Conservation (phyloP, 2,888 invertebrate species). For the Mimumesa dahlbomi region DNA sequence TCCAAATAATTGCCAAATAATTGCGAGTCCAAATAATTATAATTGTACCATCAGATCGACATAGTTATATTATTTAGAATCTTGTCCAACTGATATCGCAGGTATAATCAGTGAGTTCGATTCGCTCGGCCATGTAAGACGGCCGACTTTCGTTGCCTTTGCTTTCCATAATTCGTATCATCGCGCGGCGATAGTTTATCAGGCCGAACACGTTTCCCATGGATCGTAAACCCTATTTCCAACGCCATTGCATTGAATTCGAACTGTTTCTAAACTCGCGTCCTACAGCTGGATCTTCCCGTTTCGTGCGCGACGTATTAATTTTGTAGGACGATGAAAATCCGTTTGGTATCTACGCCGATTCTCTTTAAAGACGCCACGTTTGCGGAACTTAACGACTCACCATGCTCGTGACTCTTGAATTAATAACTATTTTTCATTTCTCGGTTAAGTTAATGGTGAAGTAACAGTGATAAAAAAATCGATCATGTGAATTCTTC, state of each 20-base stretch:
- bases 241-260: slow-evolving; percentile 10
- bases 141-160: slow-evolving; percentile 57
- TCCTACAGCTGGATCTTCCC: background rate
- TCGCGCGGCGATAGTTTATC: slow-evolving; percentile 40
- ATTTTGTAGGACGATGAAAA: background rate
- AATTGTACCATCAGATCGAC: too few relatives aligned
- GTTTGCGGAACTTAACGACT: too few relatives aligned
- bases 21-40: too few relatives aligned
- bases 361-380: too few relatives aligned
- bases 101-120: slow-evolving; percentile 21
- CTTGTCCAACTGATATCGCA: background rate
- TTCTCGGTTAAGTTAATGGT: too few relatives aligned
- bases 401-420: too few relatives aligned
- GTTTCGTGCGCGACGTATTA: background rate
- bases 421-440: too few relatives aligned
- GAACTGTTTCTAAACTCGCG: background rate
- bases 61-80: too few relatives aligned
- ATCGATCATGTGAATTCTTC: too few relatives aligned
- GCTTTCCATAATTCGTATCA: slow-evolving; percentile 53
- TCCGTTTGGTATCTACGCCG: too few relatives aligned
- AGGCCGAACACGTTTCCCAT: slow-evolving; percentile 28
- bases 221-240: slow-evolving; percentile 24
- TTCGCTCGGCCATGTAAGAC: slow-evolving; percentile 33
- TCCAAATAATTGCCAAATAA: too few relatives aligned
- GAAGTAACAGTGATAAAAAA: too few relatives aligned